These are phyloP conservation scores for Oppia nitens DNA, from an alignment of 1,140 invertebrate species.

Conservation along the genomic window DNA sequence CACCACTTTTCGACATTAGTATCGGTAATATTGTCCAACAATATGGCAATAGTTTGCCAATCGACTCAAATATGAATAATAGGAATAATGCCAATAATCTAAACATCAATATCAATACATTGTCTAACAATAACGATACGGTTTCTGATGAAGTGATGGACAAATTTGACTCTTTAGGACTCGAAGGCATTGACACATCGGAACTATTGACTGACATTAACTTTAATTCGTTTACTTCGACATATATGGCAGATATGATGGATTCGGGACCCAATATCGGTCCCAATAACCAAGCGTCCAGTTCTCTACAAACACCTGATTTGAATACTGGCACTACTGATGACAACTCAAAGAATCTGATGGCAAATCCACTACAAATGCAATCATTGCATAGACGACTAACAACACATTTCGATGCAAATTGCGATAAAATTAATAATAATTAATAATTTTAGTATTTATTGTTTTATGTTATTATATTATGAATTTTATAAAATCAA, in stretches of 20 bases:
- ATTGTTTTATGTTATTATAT: no score
- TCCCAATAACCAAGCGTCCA: neutral
- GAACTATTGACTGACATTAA: constrained; percentile 15
- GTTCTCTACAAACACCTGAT: neutral
- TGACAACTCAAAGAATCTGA: neutral
- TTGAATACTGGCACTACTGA: neutral
- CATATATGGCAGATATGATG: constrained; percentile 15
- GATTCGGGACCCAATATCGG: constrained; percentile 5
- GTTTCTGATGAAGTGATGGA: constrained; percentile 11
- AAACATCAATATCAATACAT: neutral
- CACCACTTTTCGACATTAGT: neutral
- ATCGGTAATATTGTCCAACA: neutral
- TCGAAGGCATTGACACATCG: constrained; percentile 14
- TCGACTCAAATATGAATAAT: neutral
- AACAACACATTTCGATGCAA: neutral
- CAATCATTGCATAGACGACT: neutral
- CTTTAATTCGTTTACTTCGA: constrained; percentile 12
- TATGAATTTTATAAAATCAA: no score
- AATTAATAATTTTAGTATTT: no score
- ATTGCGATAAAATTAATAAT: no score
- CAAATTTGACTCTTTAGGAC: constrained; percentile 14
- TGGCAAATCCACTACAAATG: neutral
- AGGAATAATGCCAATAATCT: neutral
- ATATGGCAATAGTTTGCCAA: neutral
- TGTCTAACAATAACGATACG: neutral